phyloP scores from a whole-genome alignment of 2,888 invertebrate species.

The Chromoteleia sp. region DNA sequence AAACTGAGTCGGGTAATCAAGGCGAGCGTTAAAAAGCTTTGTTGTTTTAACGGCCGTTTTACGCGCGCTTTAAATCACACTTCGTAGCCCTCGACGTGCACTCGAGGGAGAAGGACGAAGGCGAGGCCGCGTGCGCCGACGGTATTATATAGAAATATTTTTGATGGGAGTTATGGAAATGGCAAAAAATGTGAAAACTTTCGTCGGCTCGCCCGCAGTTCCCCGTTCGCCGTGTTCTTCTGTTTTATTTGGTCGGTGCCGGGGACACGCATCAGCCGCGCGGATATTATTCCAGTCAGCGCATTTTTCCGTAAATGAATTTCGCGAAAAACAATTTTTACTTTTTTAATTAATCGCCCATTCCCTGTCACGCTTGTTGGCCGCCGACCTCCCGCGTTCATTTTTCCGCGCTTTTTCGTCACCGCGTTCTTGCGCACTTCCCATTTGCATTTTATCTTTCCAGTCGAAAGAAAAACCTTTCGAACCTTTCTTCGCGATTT shows the following conservation, averaged over 20 bases:
- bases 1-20: slow-evolving; percentile 84
- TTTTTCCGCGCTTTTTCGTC: slow-evolving; percentile 45
- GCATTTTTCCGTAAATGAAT: slow-evolving; percentile 84
- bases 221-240: slow-evolving; percentile 68
- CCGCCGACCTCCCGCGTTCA: slow-evolving; percentile 66
- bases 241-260: slow-evolving; percentile 70
- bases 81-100: slow-evolving; percentile 72
- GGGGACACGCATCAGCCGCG: slow-evolving; percentile 80
- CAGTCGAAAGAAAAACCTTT: slow-evolving; percentile 35
- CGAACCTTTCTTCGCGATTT: slow-evolving; percentile 29
- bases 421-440: slow-evolving; percentile 37
- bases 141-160: slow-evolving; percentile 82
- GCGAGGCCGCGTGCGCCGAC: slow-evolving; percentile 62
- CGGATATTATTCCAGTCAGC: slow-evolving; percentile 84
- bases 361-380: slow-evolving; percentile 72
- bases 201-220: slow-evolving; percentile 71
- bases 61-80: slow-evolving; percentile 84
- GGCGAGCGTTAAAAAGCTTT: slow-evolving; percentile 82
- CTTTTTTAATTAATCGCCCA: slow-evolving; percentile 84
- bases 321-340: slow-evolving; percentile 84
- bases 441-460: slow-evolving; percentile 67
- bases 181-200: slow-evolving; percentile 83
- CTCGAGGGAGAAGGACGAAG: slow-evolving; percentile 66
- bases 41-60: slow-evolving; percentile 84
- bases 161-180: slow-evolving; percentile 81